Percentiles rank a stretch among this genome's conserved stretches.
These are phyloP conservation scores for Eunapius fragilis DNA, from an alignment of 37 sponge, comb jelly and placozoan genomes.

Conservation along the genomic window DNA sequence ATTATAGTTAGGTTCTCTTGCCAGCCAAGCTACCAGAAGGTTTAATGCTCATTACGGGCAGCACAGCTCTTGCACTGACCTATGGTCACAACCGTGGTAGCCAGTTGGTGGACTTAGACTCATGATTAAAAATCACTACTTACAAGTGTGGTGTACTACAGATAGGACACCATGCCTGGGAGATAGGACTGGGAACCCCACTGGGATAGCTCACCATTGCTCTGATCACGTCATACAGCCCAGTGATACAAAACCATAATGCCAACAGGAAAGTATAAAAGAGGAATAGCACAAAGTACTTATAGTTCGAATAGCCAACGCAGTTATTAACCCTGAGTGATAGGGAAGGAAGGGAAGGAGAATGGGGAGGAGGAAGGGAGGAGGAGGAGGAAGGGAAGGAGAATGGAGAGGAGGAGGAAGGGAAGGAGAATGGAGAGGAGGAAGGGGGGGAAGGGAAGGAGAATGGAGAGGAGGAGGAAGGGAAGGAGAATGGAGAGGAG, in stretches of 20 bases:
- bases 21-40: no score
- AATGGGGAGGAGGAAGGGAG: no score
- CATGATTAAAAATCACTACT: no score
- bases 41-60: no score
- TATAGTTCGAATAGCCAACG: constrained; percentile 95
- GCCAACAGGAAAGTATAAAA: constrained; percentile 79
- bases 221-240: constrained; percentile 48
- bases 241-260: constrained; percentile 56
- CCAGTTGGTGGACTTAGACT: no score
- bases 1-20: no score
- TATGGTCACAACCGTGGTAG: no score
- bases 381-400: not conserved
- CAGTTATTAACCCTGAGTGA: constrained; percentile 92
- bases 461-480: constrained; percentile 1
- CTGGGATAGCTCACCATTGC: constrained; percentile 54
- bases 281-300: constrained; percentile 95
- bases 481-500: constrained; percentile 3
- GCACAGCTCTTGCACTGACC: no score
- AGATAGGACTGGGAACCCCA: no score
- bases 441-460: not conserved
- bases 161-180: no score
- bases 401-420: constrained; percentile 15
- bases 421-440: constrained; percentile 10
- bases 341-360: no score
- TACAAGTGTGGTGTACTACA: no score